Evolutionary conservation across 1,140 invertebrate genomes (phyloP), one percentile per base, ranked within the genome.

Genomic region (Formica exsecta): DNA sequence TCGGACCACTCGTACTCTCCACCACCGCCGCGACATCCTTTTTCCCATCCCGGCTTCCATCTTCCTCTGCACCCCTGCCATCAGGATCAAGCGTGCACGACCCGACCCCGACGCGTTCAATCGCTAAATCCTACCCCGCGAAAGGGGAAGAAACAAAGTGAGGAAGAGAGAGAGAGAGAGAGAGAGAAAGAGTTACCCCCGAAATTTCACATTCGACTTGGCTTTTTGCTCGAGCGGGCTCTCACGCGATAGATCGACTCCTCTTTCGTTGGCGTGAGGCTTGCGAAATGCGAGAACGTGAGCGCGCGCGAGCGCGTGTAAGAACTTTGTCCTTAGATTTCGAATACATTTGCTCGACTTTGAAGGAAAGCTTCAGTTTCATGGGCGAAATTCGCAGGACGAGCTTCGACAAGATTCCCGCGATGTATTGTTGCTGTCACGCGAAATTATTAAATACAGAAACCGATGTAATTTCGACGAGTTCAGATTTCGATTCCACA

Each of bases 121-220:
- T 91, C 90, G 89, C 87, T 91, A 89, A 91, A 91, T 91, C 90
- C 87, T 87, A 38, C 51, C 19, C 44, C 70, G 71, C 71, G 29
- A 70, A 3, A 44, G 65, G 41, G 36, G 11, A 22, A 57, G 48
- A 48, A 25, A n/a, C 29, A 74, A 57, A 51, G 41, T 62, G n/a
- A 51, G 0, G 64, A 25, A 11, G 11, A 36, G 64, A 61, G 65
- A 61, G 25, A 48, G 41, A 61, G 41, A 61, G 36, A 36, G 44
- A 41, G 44, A 65, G 16, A 54, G 13, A 75, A 36, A 86, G 80
- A 77, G 89, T 86, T 85, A 89, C 76, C 85, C 81, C 48, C 44
- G 85, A 91, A 87, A 91, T 90, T 91, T 91, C 86, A 91, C 90
- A 91, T 91, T 91, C 89, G 87, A 87, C 86, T 91, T 79, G 66